phyloP scores from a whole-genome alignment of 1,140 invertebrate species.

The Bombus waltoni region DNA sequence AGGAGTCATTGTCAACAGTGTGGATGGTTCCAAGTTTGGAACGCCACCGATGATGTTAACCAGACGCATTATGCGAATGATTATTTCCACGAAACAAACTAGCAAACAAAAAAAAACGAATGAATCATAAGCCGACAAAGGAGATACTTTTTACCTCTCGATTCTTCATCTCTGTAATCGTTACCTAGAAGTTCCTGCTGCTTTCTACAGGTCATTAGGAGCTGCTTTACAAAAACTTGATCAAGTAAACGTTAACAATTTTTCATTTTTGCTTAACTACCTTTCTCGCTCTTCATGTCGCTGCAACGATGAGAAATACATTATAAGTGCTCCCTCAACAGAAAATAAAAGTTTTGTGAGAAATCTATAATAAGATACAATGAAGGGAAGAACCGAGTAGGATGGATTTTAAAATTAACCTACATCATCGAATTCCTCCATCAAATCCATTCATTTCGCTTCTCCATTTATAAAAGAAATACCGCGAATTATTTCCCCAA shows the following conservation, averaged over 20 bases:
- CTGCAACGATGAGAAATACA: not conserved
- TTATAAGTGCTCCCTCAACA: not conserved
- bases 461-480: not conserved
- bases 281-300: not conserved
- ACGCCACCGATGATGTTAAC: constrained; percentile 27
- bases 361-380: not conserved
- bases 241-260: not conserved
- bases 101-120: not conserved
- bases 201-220: not conserved
- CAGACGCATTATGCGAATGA: constrained; percentile 7
- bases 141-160: not conserved
- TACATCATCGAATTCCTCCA: not conserved
- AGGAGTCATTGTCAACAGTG: not conserved
- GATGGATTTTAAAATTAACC: not conserved
- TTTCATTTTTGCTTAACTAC: not conserved
- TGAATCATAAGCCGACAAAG: not conserved
- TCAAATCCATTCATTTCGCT: not conserved
- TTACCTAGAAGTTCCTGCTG: not conserved
- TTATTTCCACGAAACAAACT: constrained; percentile 5
- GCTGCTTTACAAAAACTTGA: not conserved
- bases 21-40: constrained; percentile 7
- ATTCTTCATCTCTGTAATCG: not conserved
- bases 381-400: not conserved
- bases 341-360: not conserved
- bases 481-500: not conserved